Base-by-base conservation (phyloP, 2,888 invertebrate genomes). In the Dasypogon diadema region DNA sequence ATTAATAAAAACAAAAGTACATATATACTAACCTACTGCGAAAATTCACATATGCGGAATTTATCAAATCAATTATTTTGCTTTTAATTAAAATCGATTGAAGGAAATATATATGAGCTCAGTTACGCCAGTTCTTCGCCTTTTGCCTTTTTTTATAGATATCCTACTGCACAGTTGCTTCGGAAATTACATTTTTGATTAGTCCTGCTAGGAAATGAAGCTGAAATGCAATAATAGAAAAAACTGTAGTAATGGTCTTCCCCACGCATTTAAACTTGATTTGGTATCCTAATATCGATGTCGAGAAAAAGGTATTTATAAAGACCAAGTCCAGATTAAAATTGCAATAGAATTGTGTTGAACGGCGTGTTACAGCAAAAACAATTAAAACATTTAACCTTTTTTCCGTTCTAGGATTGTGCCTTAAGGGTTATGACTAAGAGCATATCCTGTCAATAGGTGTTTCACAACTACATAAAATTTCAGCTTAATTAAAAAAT, bases 161-260 rank as follows among this genome's bases (percentile, higher is more conserved):
- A 34, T 16, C 56, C 18, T 72, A 16, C 42, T 72, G 68, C 21
- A 14, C 54, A 72, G 68, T 34, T 70, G 42, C 37, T 63, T 85
- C 85, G 85, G 85, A 85, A 85, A 85, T 85, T 85, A 85, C 85
- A 85, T 82, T 85, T 85, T 84, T 85, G 85, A 85, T 85, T 85
- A 85, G 85, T 85, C 83, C 83, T 81, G 82, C 72, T 65, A 83
- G 85, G 85, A 85, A 85, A 85, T 85, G 84, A 85, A 85, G 82
- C 82, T 83, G 82, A 83, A 85, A 85, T 83, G 84, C 84, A 85
- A 85, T 85, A 85, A 85, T 84, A 83, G 81, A 79, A 79, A 79
- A 70, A 54, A 78, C 79, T 77, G 77, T 30, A 34, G 48, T 22
- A 54, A 16, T 54, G 51, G 51, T 54, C 54, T 48, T 70, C 65